phyloP scores from a whole-genome alignment of 2,888 invertebrate species.

The Scaptomyza caliginosa region DNA sequence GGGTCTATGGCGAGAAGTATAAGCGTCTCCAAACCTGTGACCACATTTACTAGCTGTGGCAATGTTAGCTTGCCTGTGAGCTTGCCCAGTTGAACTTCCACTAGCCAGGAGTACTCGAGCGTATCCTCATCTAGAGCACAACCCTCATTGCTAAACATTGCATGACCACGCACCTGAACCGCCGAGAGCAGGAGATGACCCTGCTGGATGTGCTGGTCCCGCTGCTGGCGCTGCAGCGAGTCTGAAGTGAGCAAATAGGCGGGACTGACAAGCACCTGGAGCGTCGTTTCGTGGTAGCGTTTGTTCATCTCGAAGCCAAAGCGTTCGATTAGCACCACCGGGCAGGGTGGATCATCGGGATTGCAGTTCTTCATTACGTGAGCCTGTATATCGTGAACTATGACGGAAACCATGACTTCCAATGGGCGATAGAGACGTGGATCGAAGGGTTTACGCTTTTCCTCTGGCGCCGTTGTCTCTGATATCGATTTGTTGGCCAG shows the following conservation, averaged over 20 bases:
- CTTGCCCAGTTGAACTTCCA: slow-evolving; percentile 97
- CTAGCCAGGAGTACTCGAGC: slow-evolving; percentile 98
- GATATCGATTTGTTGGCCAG: slow-evolving; percentile 83
- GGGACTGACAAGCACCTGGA: slow-evolving; percentile 95
- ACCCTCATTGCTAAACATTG: slow-evolving; percentile 97
- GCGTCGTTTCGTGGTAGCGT: slow-evolving; percentile 93
- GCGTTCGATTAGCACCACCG: slow-evolving; percentile 93
- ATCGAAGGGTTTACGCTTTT: slow-evolving; percentile 91
- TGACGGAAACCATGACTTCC: slow-evolving; percentile 95
- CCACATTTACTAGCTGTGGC: slow-evolving; percentile 94
- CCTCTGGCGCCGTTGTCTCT: slow-evolving; percentile 85
- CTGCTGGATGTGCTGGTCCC: slow-evolving; percentile 90
- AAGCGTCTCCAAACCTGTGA: slow-evolving; percentile 95
- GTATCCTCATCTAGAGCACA: slow-evolving; percentile 96
- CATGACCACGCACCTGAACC: slow-evolving; percentile 95
- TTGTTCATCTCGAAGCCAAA: slow-evolving; percentile 99
- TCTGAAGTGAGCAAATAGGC: slow-evolving; percentile 92
- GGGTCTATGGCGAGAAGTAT: slow-evolving; percentile 92
- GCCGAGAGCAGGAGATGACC: slow-evolving; percentile 94
- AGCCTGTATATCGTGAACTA: slow-evolving; percentile 97
- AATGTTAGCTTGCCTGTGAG: slow-evolving; percentile 95
- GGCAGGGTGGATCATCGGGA: slow-evolving; percentile 95
- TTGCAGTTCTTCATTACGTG: slow-evolving; percentile 94
- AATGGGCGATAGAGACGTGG: slow-evolving; percentile 94
- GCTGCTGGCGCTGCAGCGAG: slow-evolving; percentile 88